phyloP scores from a whole-genome alignment of 2,113 vertebrate species.

The Stegastes partitus region DNA sequence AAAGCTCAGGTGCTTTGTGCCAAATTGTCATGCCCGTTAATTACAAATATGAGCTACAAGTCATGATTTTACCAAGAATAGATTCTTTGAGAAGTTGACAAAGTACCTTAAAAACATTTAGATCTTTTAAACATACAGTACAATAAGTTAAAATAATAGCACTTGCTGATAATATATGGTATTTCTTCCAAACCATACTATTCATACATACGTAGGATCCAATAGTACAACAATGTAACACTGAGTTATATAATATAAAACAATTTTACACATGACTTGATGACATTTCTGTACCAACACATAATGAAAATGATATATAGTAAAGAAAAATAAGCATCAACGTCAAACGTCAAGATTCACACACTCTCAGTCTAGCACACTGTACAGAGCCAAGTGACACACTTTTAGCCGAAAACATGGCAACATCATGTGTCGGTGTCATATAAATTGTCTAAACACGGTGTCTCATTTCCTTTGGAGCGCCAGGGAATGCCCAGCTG shows the following conservation, averaged over 20 bases:
- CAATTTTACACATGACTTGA: too few species aligned
- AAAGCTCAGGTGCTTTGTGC: too few species aligned
- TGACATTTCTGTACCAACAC: neutral
- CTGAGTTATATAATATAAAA: too few species aligned
- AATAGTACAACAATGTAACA: too few species aligned
- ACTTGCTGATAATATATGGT: neutral
- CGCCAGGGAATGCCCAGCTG: slow-evolving; percentile 20
- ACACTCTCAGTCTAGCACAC: too few species aligned
- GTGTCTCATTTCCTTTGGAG: slow-evolving; percentile 11
- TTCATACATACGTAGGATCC: neutral
- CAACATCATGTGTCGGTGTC: slow-evolving; percentile 16
- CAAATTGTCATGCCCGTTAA: too few species aligned
- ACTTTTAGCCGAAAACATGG: slow-evolving; percentile 28
- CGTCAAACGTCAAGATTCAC: neutral
- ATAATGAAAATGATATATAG: neutral
- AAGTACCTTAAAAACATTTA: neutral
- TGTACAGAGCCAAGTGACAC: neutral
- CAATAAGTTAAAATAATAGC: too few species aligned
- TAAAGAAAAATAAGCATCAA: neutral
- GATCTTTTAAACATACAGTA: too few species aligned
- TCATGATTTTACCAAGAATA: too few species aligned
- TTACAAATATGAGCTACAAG: too few species aligned
- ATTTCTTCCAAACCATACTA: neutral
- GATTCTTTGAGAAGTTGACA: too few species aligned
- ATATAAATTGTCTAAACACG: slow-evolving; percentile 20